Conservation (phyloP, 2,888 invertebrate species). For the Leptopilina drosophilae region DNA sequence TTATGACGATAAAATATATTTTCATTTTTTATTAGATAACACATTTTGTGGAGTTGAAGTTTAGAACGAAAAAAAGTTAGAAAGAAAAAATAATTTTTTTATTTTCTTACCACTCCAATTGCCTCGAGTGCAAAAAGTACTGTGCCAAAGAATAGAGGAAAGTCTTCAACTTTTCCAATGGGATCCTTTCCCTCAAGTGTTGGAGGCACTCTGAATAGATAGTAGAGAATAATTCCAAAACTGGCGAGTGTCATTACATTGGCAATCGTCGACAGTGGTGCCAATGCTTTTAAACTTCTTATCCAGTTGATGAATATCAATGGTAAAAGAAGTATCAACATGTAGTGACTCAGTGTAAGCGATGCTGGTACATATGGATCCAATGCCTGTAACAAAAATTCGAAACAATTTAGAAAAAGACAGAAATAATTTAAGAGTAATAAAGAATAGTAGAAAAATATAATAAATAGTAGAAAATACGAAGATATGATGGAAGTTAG, state of each 20-base stretch:
- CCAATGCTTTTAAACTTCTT: constrained; percentile 90
- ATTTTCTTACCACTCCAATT: constrained; percentile 88
- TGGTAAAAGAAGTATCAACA: constrained; percentile 81
- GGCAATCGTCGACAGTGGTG: constrained; percentile 93
- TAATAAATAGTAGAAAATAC: too few relatives aligned
- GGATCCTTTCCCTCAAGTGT: constrained; percentile 81
- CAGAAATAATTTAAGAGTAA: too few relatives aligned
- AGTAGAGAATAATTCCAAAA: constrained; percentile 91
- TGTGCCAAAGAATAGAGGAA: constrained; percentile 97
- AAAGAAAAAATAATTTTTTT: not conserved
- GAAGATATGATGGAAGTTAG: too few relatives aligned
- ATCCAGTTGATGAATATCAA: constrained; percentile 90
- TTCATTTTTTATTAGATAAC: too few relatives aligned
- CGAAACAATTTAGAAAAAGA: not conserved
- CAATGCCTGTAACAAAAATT: constrained; percentile 75
- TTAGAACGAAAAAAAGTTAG: too few relatives aligned
- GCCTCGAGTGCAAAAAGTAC: constrained; percentile 97
- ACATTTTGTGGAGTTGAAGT: too few relatives aligned
- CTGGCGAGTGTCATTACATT: constrained; percentile 90
- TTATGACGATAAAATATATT: not conserved
- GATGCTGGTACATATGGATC: constrained; percentile 66
- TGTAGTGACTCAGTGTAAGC: constrained; percentile 82
- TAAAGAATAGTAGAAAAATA: too few relatives aligned
- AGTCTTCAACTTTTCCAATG: constrained; percentile 82
- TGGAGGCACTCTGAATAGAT: constrained; percentile 86